phyloP scores from a whole-genome alignment of 1,140 invertebrate genomes.

The Drosophila pachea region DNA sequence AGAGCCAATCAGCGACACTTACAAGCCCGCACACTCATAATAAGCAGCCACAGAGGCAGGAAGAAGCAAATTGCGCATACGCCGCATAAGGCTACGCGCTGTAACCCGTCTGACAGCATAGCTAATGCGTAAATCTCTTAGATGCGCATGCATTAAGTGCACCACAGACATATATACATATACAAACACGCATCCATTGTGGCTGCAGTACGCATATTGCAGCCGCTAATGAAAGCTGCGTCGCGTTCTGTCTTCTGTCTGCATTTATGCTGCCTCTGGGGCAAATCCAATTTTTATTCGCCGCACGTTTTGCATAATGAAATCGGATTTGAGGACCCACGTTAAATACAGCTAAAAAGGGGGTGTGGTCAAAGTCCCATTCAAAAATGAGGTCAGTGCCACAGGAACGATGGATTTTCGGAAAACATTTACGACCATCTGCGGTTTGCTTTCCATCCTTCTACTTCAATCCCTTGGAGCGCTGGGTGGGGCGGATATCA shows the following conservation, averaged over 20 bases:
- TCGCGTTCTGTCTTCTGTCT: constrained; percentile 16
- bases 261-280: constrained; percentile 48
- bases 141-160: constrained; percentile 52
- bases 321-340: constrained; percentile 64
- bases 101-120: constrained; percentile 20
- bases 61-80: constrained; percentile 42
- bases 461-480: too few species aligned
- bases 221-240: constrained; percentile 52
- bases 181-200: constrained; percentile 6
- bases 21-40: background rate
- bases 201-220: constrained; percentile 32
- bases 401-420: too few species aligned
- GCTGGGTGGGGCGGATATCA: too few species aligned
- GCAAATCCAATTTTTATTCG: constrained; percentile 71
- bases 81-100: constrained; percentile 15
- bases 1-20: constrained; percentile 30
- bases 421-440: too few species aligned
- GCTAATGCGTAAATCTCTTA: constrained; percentile 42
- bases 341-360: constrained; percentile 17
- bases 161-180: constrained; percentile 21
- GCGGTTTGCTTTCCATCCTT: too few species aligned
- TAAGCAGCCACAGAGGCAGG: background rate
- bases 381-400: background rate
- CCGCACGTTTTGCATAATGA: constrained; percentile 74
- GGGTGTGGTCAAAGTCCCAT: constrained; percentile 9